These are phyloP conservation scores for Ochropacha duplaris DNA, from an alignment of 2,888 invertebrate species.

Conservation along the genomic window DNA sequence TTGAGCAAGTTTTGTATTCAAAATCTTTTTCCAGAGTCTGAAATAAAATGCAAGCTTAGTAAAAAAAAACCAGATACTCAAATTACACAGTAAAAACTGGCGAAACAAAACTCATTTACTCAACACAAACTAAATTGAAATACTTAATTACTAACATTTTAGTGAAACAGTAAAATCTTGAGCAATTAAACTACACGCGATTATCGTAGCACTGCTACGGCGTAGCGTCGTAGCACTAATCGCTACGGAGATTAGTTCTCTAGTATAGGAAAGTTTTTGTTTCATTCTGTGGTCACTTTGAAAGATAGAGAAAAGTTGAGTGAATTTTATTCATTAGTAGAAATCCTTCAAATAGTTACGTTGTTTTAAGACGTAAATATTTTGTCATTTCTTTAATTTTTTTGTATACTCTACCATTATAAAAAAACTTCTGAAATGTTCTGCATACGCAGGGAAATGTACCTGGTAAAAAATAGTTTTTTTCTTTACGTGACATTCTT, in stretches of 20 bases:
- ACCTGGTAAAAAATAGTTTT: too few species aligned
- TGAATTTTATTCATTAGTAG: neutral
- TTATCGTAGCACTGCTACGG: constrained; percentile 24
- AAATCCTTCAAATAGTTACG: neutral
- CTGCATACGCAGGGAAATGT: too few species aligned
- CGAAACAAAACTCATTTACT: neutral
- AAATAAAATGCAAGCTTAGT: too few species aligned
- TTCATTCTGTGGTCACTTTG: neutral
- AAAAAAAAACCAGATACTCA: too few species aligned
- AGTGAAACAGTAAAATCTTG: constrained; percentile 1
- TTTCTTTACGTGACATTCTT: too few species aligned
- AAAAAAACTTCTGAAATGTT: too few species aligned
- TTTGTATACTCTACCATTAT: too few species aligned
- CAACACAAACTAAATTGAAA: neutral
- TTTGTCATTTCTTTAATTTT: too few species aligned
- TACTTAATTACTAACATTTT: neutral
- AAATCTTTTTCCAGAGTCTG: too few species aligned
- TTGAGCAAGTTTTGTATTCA: too few species aligned
- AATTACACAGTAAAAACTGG: neutral
- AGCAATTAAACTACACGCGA: constrained; percentile 3
- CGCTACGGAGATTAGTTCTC: constrained; percentile 63
- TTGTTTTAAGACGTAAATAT: too few species aligned
- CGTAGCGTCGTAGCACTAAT: constrained; percentile 60
- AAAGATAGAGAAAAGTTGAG: neutral
- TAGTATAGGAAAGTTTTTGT: constrained; percentile 40